phyloP scores from a whole-genome alignment of 2,888 invertebrate genomes.

The Ophion ellenae region DNA sequence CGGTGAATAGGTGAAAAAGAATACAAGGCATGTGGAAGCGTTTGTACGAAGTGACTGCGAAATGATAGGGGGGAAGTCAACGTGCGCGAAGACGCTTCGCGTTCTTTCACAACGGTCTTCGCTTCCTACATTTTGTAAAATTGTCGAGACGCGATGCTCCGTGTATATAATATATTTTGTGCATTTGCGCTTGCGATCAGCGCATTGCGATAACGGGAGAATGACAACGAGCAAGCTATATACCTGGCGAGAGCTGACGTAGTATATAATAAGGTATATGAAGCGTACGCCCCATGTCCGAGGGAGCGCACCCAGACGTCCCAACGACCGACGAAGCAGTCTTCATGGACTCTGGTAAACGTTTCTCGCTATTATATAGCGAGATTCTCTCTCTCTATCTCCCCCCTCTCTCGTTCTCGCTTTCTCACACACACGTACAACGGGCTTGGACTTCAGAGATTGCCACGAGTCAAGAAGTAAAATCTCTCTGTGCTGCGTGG shows the following conservation, averaged over 20 bases:
- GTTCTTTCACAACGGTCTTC: background rate
- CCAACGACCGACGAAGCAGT: slow-evolving; percentile 51
- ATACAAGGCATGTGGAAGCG: slow-evolving; percentile 13
- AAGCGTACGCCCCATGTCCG: slow-evolving; percentile 65
- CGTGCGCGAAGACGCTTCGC: background rate
- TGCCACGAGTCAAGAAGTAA: slow-evolving; percentile 51
- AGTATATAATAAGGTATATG: slow-evolving; percentile 56
- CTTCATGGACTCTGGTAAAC: slow-evolving; percentile 56
- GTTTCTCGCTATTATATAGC: slow-evolving; percentile 57
- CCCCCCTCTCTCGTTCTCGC: slow-evolving; percentile 3
- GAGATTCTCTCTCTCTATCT: slow-evolving; percentile 51
- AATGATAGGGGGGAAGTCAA: slow-evolving; percentile 1
- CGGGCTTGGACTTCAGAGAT: slow-evolving; percentile 42
- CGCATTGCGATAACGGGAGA: slow-evolving; percentile 66
- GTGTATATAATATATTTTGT: slow-evolving; percentile 58
- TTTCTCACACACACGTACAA: slow-evolving; percentile 7
- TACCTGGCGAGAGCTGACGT: slow-evolving; percentile 40
- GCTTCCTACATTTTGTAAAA: slow-evolving; percentile 57
- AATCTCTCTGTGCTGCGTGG: slow-evolving; percentile 38
- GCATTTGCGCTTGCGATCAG: slow-evolving; percentile 64
- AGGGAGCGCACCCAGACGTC: slow-evolving; percentile 58
- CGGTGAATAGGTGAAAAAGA: slow-evolving; percentile 16
- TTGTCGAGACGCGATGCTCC: slow-evolving; percentile 47
- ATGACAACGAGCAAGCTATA: slow-evolving; percentile 66
- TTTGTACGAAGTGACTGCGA: slow-evolving; percentile 10